phyloP scores from a whole-genome alignment of 2,888 invertebrate genomes.

The Noctuana brunneofusca region DNA sequence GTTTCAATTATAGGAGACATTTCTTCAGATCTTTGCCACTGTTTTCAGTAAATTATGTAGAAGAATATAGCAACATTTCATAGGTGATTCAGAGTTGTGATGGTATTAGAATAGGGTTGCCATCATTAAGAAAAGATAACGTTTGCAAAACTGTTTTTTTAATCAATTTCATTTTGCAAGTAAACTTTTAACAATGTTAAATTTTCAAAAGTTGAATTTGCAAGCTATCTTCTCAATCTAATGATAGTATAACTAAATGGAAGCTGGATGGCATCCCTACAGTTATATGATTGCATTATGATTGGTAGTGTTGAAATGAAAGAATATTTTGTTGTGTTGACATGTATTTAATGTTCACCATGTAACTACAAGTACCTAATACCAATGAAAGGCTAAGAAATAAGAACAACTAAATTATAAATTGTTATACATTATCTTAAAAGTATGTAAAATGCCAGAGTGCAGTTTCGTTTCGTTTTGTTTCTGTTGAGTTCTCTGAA shows the following conservation, averaged over 20 bases:
- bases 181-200: neutral
- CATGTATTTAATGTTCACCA: slow-evolving; percentile 81
- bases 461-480: slow-evolving; percentile 60
- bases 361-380: slow-evolving; percentile 77
- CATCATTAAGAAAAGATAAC: neutral
- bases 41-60: neutral
- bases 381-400: slow-evolving; percentile 64
- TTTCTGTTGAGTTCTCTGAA: slow-evolving; percentile 46
- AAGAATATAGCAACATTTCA: neutral
- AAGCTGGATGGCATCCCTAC: slow-evolving; percentile 9
- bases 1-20: too few species aligned
- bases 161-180: neutral
- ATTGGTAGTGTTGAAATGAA: slow-evolving; percentile 72
- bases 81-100: slow-evolving; percentile 25
- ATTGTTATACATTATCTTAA: slow-evolving; percentile 57
- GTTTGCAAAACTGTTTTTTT: neutral
- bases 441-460: slow-evolving; percentile 61
- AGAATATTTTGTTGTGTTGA: slow-evolving; percentile 78
- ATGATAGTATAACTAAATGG: neutral
- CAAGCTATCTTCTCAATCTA: too few species aligned
- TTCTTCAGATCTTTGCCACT: neutral
- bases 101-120: slow-evolving; percentile 10
- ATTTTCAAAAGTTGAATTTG: neutral
- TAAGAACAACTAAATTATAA: slow-evolving; percentile 58
- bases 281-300: slow-evolving; percentile 22